Percentiles rank a stretch among this genome's conserved stretches.
Evolutionary conservation across 23 tunicate genomes (phyloP).

Genomic region (Aplidium turbinatum): DNA sequence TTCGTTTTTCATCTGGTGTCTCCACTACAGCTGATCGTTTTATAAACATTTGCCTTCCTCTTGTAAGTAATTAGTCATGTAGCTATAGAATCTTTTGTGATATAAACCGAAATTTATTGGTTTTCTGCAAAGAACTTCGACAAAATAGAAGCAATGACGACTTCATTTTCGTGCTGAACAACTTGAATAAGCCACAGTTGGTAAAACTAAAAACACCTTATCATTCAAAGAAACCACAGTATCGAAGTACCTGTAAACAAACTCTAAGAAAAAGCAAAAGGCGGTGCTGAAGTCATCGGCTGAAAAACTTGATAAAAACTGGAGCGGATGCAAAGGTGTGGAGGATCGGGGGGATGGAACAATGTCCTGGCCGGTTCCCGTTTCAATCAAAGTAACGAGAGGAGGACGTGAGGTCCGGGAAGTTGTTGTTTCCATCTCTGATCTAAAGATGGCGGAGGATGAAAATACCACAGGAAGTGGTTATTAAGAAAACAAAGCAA

Average conservation of each 20-base stretch:
- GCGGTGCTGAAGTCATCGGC: slow-evolving; percentile 40
- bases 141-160: not conserved
- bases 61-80: no score
- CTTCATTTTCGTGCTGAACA: not conserved
- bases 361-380: slow-evolving; percentile 64
- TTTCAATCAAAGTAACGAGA: slow-evolving; percentile 61
- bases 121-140: not conserved
- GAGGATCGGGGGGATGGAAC: not conserved
- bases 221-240: not conserved
- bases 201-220: not conserved
- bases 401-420: no score
- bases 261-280: slow-evolving; percentile 89
- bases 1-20: no score
- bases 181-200: not conserved
- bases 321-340: slow-evolving; percentile 39
- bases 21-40: no score
- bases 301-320: slow-evolving; percentile 30
- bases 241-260: slow-evolving; percentile 82
- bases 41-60: no score
- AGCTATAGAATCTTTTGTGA: no score
- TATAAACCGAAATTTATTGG: not conserved
- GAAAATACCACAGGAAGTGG: no score
- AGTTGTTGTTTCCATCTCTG: no score
- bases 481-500: no score
- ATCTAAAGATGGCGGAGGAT: no score